phyloP scores from a whole-genome alignment of 2,888 invertebrate species.

The Rhabditoides inermis region DNA sequence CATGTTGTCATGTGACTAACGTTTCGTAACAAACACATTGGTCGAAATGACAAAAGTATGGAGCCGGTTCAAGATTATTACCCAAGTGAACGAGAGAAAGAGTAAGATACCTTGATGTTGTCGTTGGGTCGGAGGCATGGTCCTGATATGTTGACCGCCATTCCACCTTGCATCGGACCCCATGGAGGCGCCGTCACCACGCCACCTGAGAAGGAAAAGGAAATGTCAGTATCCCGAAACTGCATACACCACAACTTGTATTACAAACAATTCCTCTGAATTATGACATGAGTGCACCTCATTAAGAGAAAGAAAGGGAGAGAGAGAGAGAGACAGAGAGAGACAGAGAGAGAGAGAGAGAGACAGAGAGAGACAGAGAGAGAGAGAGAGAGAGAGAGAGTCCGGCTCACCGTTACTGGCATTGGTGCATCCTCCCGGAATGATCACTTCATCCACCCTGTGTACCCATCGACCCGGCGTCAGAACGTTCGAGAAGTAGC shows the following conservation, averaged over 20 bases:
- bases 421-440: slow-evolving; percentile 43
- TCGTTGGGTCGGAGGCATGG: slow-evolving; percentile 76
- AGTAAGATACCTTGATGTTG: slow-evolving; percentile 64
- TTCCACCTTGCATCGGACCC: slow-evolving; percentile 93
- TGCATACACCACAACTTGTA: too few relatives aligned
- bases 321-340: too few relatives aligned
- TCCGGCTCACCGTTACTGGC: slow-evolving; percentile 35
- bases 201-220: slow-evolving; percentile 9
- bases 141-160: slow-evolving; percentile 88
- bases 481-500: slow-evolving; percentile 50
- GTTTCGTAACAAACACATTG: too few relatives aligned
- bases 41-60: slow-evolving; percentile 60
- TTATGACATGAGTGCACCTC: not conserved
- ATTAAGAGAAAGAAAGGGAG: not conserved
- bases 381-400: too few relatives aligned
- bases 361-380: too few relatives aligned
- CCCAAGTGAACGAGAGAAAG: too few relatives aligned
- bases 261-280: too few relatives aligned
- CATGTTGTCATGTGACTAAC: too few relatives aligned
- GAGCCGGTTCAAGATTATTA: too few relatives aligned
- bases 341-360: too few relatives aligned
- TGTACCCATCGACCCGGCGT: slow-evolving; percentile 74
- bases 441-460: slow-evolving; percentile 74
- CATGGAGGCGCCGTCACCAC: slow-evolving; percentile 71
- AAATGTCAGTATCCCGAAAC: not conserved